Conservation (phyloP, 2,797 vertebrate genomes). For the Pachyuromys duprasi region DNA sequence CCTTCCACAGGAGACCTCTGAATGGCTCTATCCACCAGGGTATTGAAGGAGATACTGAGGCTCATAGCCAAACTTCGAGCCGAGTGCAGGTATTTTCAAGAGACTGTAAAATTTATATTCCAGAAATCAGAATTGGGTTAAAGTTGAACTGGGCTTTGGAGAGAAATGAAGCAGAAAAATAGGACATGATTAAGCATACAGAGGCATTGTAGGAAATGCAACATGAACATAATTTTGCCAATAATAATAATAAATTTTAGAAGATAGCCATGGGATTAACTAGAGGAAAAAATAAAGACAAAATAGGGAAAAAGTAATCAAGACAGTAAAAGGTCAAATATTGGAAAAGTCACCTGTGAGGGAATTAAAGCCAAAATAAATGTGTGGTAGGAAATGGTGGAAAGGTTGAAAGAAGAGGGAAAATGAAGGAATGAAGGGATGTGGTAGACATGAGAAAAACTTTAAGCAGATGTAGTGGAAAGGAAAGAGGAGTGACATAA, state of each 20-base stretch:
- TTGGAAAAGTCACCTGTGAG: background rate
- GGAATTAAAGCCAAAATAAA: background rate
- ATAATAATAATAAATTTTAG: background rate
- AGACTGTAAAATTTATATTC: too few relatives aligned
- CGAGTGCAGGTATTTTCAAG: background rate
- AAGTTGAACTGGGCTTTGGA: background rate
- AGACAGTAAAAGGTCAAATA: background rate
- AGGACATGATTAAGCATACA: background rate
- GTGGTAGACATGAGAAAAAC: background rate
- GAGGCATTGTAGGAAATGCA: background rate
- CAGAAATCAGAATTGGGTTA: background rate
- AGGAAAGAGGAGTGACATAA: background rate
- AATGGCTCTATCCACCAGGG: too few relatives aligned
- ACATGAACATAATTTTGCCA: background rate
- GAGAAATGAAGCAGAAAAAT: background rate
- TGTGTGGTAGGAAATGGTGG: background rate
- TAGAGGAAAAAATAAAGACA: background rate
- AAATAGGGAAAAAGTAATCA: background rate
- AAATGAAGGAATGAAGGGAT: background rate
- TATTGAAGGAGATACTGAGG: too few relatives aligned
- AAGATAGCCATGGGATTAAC: background rate
- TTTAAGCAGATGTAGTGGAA: rapidly evolving
- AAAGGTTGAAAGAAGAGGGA: background rate
- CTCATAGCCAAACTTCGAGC: too few relatives aligned
- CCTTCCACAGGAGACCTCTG: too few relatives aligned